Evolutionary conservation across 2,797 vertebrate genomes (phyloP), one percentile per base, ranked within the genome.

Genomic region (Gambusia yucatana): DNA sequence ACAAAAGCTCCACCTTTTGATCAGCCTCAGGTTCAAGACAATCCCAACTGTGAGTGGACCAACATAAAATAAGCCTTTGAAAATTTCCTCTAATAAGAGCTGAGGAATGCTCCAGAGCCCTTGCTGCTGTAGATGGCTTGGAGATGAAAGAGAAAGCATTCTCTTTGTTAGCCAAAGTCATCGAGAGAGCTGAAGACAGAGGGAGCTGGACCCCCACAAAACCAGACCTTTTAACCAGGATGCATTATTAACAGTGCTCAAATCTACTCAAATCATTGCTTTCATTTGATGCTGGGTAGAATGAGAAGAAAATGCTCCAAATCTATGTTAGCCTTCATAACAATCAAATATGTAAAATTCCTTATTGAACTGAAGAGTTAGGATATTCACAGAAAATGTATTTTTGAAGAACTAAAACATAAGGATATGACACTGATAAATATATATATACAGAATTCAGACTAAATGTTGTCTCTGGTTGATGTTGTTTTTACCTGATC

Each of bases 401-500:
- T 41, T 41, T 41, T 41, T 25, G 9, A 3, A 67, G 3, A 8
- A 67, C 9, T 65, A 41, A 39, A 67, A 67, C 36, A 39, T 10
- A 22, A 4, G 3, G 8, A 17, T 11, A 67, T 25, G 17, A 22
- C 36, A 22, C 7, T 25, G 8, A 61, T 61, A 16, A 17, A 61
- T 20, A 22, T 0, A 36, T 4, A 14, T 44, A n/a, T 44, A 14
- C 3, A 39, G 20, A 44, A 44, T 28, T 43, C n/a, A 44, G 41
- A 70, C 4, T 6, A 43, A n/a, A n/a, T 6, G 1, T 25, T 44
- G 22, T 43, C 39, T 50, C 52, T 79, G 75, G 13, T 78, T 25
- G 33, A 9, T 63, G 84, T 9, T 3, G 48, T n/a, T 79, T 95
- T 95, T 97, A 99, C 98, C 98, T 96, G 94, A 98, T 94, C 93